Evolutionary conservation across 2,888 invertebrate genomes (phyloP).

Genomic region (Scaptomyza reducta): DNA sequence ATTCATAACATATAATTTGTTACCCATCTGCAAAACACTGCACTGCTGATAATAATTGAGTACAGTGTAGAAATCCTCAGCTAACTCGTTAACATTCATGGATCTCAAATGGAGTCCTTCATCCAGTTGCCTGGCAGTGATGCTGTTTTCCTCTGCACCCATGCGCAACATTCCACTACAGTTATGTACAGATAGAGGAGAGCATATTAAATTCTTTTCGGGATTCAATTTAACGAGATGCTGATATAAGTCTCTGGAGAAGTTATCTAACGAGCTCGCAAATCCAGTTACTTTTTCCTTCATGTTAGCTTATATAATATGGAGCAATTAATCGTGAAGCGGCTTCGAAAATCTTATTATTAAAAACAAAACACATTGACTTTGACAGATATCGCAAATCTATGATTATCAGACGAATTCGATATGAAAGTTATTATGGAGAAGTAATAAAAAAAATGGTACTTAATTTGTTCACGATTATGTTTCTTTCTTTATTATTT

Average conservation of each 20-base stretch:
- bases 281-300: not conserved
- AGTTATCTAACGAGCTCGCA: slow-evolving; percentile 30
- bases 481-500: too few species aligned
- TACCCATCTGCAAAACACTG: slow-evolving; percentile 86
- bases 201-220: slow-evolving; percentile 45
- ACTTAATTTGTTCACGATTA: too few species aligned
- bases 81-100: slow-evolving; percentile 8
- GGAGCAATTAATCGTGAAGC: not conserved
- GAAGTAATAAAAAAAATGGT: too few species aligned
- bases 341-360: not conserved
- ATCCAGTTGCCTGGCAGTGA: slow-evolving; percentile 45
- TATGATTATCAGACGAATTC: not conserved
- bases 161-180: slow-evolving; percentile 56
- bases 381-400: slow-evolving; percentile 17
- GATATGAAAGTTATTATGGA: not conserved
- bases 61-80: slow-evolving; percentile 34
- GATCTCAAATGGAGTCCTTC: slow-evolving; percentile 36
- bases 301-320: slow-evolving; percentile 3
- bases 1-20: slow-evolving; percentile 88
- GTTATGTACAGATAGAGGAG: slow-evolving; percentile 48
- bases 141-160: slow-evolving; percentile 27
- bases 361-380: not conserved
- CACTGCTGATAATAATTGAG: slow-evolving; percentile 54
- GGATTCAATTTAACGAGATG: slow-evolving; percentile 22
- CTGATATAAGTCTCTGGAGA: slow-evolving; percentile 30